Evolutionary conservation across 2,888 invertebrate genomes (phyloP).

Genomic region (Lasioglossum marginatum): DNA sequence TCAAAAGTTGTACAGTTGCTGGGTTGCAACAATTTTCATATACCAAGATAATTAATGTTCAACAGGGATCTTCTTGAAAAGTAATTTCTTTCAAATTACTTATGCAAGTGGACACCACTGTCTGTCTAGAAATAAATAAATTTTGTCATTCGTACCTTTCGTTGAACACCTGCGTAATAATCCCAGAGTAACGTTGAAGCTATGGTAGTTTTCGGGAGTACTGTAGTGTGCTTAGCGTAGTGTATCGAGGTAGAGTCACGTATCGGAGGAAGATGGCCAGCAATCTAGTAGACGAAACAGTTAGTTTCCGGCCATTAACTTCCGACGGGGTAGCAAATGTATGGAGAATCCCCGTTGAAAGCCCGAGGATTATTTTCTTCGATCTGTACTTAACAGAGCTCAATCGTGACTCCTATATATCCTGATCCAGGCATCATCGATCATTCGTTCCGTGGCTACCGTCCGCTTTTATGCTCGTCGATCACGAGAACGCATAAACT

Average conservation of each 20-base stretch:
- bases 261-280: not conserved
- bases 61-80: not conserved
- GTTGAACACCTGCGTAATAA: not conserved
- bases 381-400: constrained; percentile 51
- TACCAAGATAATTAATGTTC: not conserved
- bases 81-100: too few relatives aligned
- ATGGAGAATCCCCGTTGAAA: constrained; percentile 37
- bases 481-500: constrained; percentile 63
- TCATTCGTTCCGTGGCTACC: constrained; percentile 69
- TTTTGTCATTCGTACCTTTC: not conserved
- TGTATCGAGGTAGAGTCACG: not conserved
- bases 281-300: constrained; percentile 24
- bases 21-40: not conserved
- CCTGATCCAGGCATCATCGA: constrained; percentile 72
- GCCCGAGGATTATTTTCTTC: constrained; percentile 52
- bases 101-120: too few relatives aligned
- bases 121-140: not conserved
- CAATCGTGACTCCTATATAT: constrained; percentile 68
- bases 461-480: constrained; percentile 72
- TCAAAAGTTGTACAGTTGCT: not conserved
- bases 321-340: constrained; percentile 15
- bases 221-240: too few relatives aligned
- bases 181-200: not conserved
- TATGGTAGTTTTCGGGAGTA: not conserved
- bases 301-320: constrained; percentile 41